Base-by-base conservation (phyloP, 2,797 vertebrate species). In the Labeo calbasu region DNA sequence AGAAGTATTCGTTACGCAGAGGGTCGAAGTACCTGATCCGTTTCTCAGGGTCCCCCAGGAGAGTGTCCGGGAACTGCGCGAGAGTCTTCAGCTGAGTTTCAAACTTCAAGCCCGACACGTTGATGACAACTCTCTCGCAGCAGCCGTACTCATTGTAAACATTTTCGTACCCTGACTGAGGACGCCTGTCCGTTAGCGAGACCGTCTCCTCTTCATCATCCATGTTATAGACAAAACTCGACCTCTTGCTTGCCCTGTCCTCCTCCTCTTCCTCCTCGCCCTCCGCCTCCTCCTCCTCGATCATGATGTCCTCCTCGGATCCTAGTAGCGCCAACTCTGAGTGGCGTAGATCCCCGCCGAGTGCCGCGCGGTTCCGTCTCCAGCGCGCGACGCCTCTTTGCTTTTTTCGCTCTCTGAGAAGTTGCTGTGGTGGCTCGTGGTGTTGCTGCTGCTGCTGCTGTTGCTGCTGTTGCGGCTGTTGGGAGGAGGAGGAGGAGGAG, bases 1-100 rank as follows among this genome's bases (percentile, higher is more conserved):
- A 99, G 89, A 99, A 99, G 92, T 99, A 99, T 85, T 99, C 98
- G 5, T 99, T 99, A 86, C 98, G 94, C 88, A 99, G 94, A 76
- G 98, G 98, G 92, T 99, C 98, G 79, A 99, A 99, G 94, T 99
- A 99, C 81, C 97, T 95, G 90, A 97, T 98, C 73, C 98, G 92
- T 90, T 97, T 98, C 40, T 96, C 96, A 0, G 98, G 97, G 86
- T 99, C 98, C 8, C 98, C 98, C 90, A 99, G 89, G 83, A 99
- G 87, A 0, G 98, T 99, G 91, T 99, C 98, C 0, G 98, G 98
- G 89, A 99, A 99, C 94, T 99, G 98, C 36, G 96, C 93, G 70
- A 99, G 93, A 0, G 98, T 99, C 91, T 99, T 98, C 88, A 98
- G 93, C 88, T 97, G 98, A 43, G 98, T 99, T 93, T 99, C 98